Base-by-base conservation (phyloP, 1,140 invertebrate species). In the Eumeta japonica region DNA sequence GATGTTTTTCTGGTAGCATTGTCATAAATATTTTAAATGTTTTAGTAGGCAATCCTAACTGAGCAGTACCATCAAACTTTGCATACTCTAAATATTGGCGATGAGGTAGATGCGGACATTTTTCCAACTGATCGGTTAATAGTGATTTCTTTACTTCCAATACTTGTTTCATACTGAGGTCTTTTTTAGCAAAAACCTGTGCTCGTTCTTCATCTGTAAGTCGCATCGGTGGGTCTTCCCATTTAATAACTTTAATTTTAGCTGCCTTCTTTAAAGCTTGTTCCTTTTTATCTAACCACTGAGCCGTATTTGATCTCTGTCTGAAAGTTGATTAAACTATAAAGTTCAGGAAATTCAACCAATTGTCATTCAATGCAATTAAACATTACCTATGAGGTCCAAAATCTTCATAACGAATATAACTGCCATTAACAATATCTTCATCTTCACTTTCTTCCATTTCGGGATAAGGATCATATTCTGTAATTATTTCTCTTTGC, bases 1-100 rank as follows among this genome's bases (percentile, higher is more conserved):
- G 79, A 45, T 90, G 81, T 27, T 86, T 83, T 39, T 85, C 81
- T 16, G 86, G 81, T 10, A 92, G 66, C 85, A 96, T 91, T 32
- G 87, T 91, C 58, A 96, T 80, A 58, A 89, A 97, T 44, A 97
- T 90, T 50, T 83, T 83, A 50, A 87, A 89, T 49, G 85, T 88
- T 61, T 89, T 88, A 3, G 84, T 84, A 18, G 84, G 81, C 38
- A 87, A 72, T 18, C 86, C 88, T 45, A 88, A 77, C 67, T 90
- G 88, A 16, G 85, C 87, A 55, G 81, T 87, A 41, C 92, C 93
- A 81, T 98, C 93, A 73, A 90, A 96, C 65, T 87, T 90, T 10
- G 90, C 88, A 79, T 88, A 97, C 58, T 92, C 87, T 32, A 87
- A 81, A 70, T 91, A 96, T 14, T 90, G 88, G 76, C 93, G 93